A percentile compares a stretch with the other conserved stretches of the same genome.
phyloP scores from a whole-genome alignment of 2,113 vertebrate species.

The Mormyrus lacerda region DNA sequence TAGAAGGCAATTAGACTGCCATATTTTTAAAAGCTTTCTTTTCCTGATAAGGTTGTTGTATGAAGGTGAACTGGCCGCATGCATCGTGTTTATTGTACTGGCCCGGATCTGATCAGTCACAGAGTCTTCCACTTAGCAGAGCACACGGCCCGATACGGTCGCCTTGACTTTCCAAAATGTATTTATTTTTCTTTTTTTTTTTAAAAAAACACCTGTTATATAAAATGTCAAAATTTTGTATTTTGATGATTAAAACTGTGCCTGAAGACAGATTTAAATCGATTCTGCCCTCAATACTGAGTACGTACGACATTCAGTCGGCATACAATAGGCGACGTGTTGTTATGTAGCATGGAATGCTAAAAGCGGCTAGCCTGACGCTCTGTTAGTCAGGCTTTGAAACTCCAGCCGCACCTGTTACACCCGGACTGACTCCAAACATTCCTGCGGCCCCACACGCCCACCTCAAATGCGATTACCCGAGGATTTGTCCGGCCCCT shows the following conservation, averaged over 20 bases:
- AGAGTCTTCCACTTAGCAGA: background rate
- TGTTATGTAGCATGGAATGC: background rate
- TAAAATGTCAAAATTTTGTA: background rate
- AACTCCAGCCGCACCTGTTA: background rate
- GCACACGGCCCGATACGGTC: background rate
- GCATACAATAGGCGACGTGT: background rate
- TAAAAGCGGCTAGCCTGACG: background rate
- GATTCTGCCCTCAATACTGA: background rate
- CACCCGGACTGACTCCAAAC: background rate
- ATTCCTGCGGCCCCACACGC: background rate
- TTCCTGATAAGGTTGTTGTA: conserved; percentile 26
- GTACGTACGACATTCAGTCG: background rate
- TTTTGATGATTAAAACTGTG: background rate
- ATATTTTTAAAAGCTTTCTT: conserved; percentile 28
- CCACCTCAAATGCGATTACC: background rate
- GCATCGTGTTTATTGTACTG: background rate
- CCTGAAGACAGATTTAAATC: background rate
- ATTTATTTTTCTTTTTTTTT: background rate
- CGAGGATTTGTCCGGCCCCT: background rate
- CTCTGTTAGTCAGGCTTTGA: background rate
- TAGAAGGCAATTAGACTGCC: conserved; percentile 31
- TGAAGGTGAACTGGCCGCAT: background rate
- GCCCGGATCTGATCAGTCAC: background rate
- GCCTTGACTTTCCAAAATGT: background rate
- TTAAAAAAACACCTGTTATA: background rate